These are phyloP conservation scores for Rhinolophus sinicus DNA, from an alignment of 2,113 vertebrate genomes.

Conservation along the genomic window DNA sequence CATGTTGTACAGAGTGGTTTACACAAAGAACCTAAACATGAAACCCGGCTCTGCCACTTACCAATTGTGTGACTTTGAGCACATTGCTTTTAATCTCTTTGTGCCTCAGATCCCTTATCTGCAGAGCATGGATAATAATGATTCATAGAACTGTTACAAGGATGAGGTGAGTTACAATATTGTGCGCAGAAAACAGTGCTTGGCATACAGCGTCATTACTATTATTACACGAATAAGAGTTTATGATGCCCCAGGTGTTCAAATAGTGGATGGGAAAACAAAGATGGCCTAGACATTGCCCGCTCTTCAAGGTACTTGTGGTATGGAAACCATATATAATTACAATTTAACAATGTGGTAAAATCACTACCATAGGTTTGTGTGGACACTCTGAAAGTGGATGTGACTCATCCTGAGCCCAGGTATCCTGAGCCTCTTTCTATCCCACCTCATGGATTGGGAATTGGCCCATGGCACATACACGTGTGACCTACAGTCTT, in stretches of 20 bases:
- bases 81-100: slow-evolving; percentile 26
- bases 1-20: not conserved
- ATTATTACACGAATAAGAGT: not conserved
- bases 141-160: not conserved
- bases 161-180: slow-evolving; percentile 3
- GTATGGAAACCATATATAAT: not conserved
- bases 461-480: slow-evolving; percentile 1
- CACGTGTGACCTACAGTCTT: not conserved
- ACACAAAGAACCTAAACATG: not conserved
- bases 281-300: not conserved
- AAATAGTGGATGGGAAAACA: not conserved
- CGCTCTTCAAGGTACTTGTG: not conserved
- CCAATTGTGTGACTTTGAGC: slow-evolving; percentile 13
- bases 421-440: not conserved
- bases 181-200: not conserved
- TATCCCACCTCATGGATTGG: not conserved
- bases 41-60: not conserved
- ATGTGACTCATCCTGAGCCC: not conserved
- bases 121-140: not conserved
- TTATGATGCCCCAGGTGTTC: not conserved
- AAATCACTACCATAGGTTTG: not conserved
- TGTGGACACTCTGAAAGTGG: not conserved
- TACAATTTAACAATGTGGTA: not conserved
- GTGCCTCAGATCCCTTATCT: slow-evolving; percentile 14
- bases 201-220: not conserved